These are phyloP conservation scores for Phyllotreta striolata DNA, from an alignment of 2,888 invertebrate species.

Conservation along the genomic window DNA sequence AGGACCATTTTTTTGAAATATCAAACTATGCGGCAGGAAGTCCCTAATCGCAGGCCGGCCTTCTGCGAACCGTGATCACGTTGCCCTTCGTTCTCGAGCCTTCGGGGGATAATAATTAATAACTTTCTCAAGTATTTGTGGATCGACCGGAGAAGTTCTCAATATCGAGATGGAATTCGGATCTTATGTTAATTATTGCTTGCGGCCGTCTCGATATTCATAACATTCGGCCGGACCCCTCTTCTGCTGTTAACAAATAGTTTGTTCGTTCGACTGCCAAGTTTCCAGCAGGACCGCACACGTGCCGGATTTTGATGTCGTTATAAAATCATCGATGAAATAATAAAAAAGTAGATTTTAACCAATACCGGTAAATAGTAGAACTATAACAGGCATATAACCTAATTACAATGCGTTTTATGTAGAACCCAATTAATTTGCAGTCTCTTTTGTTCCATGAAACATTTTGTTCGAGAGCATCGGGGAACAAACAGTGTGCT, in stretches of 20 bases:
- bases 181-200: slow-evolving; percentile 59
- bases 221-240: slow-evolving; percentile 53
- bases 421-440: too few species aligned
- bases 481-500: slow-evolving; percentile 1
- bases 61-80: too few species aligned
- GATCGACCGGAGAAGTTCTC: slow-evolving; percentile 33
- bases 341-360: not conserved
- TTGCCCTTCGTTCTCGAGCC: not conserved
- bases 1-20: too few species aligned
- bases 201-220: slow-evolving; percentile 59
- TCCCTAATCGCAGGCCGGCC: too few species aligned
- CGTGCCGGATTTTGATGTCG: not conserved
- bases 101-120: slow-evolving; percentile 39
- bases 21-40: too few species aligned
- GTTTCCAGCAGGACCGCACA: slow-evolving; percentile 30
- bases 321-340: not conserved
- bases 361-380: not conserved
- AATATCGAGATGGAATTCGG: slow-evolving; percentile 42
- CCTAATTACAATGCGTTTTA: too few species aligned
- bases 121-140: slow-evolving; percentile 42
- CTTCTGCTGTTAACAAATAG: slow-evolving; percentile 52
- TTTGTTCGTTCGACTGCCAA: slow-evolving; percentile 49
- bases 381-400: too few species aligned
- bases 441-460: too few species aligned
- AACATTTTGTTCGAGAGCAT: too few species aligned